Percentiles rank a stretch among this genome's conserved stretches.
phyloP scores from a whole-genome alignment of 1,140 invertebrate species.

The Lepeophtheirus salmonis region DNA sequence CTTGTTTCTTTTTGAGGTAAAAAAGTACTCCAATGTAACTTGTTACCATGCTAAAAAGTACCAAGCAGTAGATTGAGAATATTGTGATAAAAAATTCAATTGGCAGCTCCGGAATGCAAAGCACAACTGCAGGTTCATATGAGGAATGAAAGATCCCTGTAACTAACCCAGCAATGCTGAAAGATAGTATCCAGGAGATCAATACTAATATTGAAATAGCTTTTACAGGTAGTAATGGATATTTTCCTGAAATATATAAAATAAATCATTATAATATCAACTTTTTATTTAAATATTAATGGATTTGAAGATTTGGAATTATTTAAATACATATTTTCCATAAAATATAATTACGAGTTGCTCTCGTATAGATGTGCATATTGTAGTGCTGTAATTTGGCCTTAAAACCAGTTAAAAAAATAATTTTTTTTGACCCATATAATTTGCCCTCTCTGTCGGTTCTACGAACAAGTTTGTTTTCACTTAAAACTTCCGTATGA shows the following conservation, averaged over 20 bases:
- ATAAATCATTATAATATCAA: no score
- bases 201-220: slow-evolving; percentile 20
- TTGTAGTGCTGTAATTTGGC: no score
- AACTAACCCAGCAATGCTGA: slow-evolving; percentile 22
- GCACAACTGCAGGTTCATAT: slow-evolving; percentile 25
- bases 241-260: slow-evolving; percentile 17
- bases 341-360: no score
- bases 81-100: slow-evolving; percentile 25
- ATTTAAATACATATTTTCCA: no score
- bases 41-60: slow-evolving; percentile 23
- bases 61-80: slow-evolving; percentile 25
- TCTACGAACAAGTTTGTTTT: no score
- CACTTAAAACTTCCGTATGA: no score
- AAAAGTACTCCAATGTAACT: slow-evolving; percentile 25
- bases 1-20: slow-evolving; percentile 19
- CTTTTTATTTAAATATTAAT: no score
- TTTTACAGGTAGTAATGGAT: slow-evolving; percentile 18
- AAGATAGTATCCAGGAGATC: slow-evolving; percentile 23
- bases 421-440: no score
- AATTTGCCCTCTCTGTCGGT: no score
- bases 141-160: slow-evolving; percentile 23
- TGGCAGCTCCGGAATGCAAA: slow-evolving; percentile 26
- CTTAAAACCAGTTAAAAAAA: no score
- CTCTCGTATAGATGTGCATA: no score
- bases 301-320: no score